Percentiles rank a stretch among this genome's conserved stretches.
Conservation (phyloP, 2,888 invertebrate genomes). For the Agriopis aurantiaria region DNA sequence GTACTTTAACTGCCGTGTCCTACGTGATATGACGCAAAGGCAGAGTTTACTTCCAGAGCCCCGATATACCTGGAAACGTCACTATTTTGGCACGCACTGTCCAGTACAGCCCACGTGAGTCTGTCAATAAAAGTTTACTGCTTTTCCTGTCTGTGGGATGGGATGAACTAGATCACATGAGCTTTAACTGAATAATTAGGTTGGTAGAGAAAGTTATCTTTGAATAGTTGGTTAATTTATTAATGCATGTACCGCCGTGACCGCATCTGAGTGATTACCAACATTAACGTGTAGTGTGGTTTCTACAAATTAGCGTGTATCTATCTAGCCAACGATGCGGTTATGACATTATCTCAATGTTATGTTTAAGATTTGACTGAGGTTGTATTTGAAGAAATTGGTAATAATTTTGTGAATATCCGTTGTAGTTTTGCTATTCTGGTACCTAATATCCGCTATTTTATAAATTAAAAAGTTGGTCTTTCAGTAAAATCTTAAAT, state of each 20-base stretch:
- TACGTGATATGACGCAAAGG: conserved; percentile 47
- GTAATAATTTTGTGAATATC: too few species aligned
- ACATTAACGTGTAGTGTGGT: conserved; percentile 14
- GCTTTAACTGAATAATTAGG: conserved; percentile 47
- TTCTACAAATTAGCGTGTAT: conserved; percentile 10
- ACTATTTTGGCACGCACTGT: conserved; percentile 52
- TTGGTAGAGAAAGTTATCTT: conserved; percentile 50
- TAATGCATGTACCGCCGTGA: conserved; percentile 25
- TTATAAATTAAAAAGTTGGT: too few species aligned
- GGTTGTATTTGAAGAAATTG: too few species aligned
- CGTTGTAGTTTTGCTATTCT: too few species aligned
- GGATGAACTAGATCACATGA: conserved; percentile 55
- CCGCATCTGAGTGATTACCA: conserved; percentile 24
- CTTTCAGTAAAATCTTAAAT: too few species aligned
- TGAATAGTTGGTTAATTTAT: conserved; percentile 40
- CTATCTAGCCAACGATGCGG: conserved; percentile 5
- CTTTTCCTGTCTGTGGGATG: conserved; percentile 65
- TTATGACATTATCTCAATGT: not conserved
- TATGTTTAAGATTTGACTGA: too few species aligned
- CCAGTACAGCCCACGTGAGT: conserved; percentile 39
- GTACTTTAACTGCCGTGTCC: conserved; percentile 30
- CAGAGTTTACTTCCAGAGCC: conserved; percentile 13
- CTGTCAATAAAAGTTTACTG: conserved; percentile 70
- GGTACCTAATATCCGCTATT: too few species aligned
- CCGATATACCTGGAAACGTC: conserved; percentile 49